Percentiles rank a stretch among this genome's conserved stretches.
Conservation (phyloP, 2,113 vertebrate species). For the Dipodomys spectabilis region DNA sequence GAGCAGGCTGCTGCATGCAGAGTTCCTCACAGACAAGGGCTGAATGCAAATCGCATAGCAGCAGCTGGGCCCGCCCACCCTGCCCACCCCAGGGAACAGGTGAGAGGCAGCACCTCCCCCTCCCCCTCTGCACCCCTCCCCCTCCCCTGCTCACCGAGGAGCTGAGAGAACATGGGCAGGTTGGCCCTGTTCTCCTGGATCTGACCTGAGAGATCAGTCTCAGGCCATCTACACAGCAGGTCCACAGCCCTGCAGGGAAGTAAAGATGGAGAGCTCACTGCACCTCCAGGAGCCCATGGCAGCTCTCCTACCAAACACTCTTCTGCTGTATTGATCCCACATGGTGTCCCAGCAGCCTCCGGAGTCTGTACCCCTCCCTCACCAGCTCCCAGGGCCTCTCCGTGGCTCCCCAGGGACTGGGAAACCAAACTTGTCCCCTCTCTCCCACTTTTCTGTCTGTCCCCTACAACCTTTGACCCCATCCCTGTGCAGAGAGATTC, state of each 20-base stretch:
- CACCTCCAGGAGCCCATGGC: background rate
- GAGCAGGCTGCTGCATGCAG: constrained; percentile 70
- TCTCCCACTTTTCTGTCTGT: background rate
- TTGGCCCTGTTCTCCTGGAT: background rate
- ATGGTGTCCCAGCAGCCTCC: background rate
- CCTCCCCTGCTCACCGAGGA: fast-evolving
- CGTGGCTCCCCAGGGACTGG: background rate
- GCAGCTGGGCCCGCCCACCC: constrained; percentile 58
- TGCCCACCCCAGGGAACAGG: constrained; percentile 21
- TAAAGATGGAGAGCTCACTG: background rate
- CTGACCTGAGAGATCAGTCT: background rate
- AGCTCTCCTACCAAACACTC: background rate
- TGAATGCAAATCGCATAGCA: constrained; percentile 70
- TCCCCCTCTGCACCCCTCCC: too few species aligned
- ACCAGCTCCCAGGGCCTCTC: background rate
- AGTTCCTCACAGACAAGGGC: constrained; percentile 42
- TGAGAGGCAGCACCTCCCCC: constrained; percentile 40
- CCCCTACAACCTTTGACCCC: background rate
- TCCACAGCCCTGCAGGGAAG: background rate
- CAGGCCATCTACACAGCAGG: background rate
- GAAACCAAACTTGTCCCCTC: background rate
- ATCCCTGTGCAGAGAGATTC: background rate
- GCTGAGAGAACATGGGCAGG: too few species aligned
- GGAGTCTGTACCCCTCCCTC: background rate
- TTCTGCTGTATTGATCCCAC: background rate